Evolutionary conservation across 2,888 invertebrate genomes (phyloP).

Genomic region (Drosophila algonquin): DNA sequence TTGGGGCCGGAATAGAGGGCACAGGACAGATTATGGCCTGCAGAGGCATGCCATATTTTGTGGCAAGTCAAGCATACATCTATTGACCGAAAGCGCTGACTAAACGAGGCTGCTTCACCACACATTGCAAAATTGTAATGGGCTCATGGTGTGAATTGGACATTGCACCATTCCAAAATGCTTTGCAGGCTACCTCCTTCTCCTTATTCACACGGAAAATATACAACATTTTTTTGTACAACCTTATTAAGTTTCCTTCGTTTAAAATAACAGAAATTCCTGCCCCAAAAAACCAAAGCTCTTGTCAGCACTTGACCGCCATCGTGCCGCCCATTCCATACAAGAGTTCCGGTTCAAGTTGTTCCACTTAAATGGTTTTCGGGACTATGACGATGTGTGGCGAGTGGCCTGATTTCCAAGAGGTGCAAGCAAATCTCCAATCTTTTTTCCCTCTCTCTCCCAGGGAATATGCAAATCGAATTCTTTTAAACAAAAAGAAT

Average conservation of each 20-base stretch:
- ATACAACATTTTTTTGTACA: constrained; percentile 32
- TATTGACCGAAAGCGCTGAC: constrained; percentile 39
- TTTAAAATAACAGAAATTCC: not conserved
- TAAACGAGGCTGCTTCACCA: constrained; percentile 41
- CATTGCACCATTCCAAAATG: constrained; percentile 5
- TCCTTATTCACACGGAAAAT: not conserved
- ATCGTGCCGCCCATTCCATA: constrained; percentile 26
- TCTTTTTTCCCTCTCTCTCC: too few species aligned
- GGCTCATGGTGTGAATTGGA: constrained; percentile 50
- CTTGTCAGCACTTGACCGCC: constrained; percentile 38
- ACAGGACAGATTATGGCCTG: too few species aligned
- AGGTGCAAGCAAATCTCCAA: too few species aligned
- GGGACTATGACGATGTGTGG: too few species aligned
- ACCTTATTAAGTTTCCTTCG: constrained; percentile 51
- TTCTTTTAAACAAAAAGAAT: too few species aligned
- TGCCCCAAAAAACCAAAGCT: too few species aligned
- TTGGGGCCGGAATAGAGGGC: too few species aligned
- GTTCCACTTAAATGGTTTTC: not conserved
- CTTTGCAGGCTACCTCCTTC: not conserved
- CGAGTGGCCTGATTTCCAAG: too few species aligned
- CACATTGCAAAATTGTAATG: constrained; percentile 59
- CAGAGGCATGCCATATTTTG: too few species aligned
- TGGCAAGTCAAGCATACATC: constrained; percentile 48
- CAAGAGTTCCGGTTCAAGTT: constrained; percentile 15
- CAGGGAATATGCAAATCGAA: too few species aligned